phyloP scores from a whole-genome alignment of 1,140 invertebrate species.

The Pinna nobilis region DNA sequence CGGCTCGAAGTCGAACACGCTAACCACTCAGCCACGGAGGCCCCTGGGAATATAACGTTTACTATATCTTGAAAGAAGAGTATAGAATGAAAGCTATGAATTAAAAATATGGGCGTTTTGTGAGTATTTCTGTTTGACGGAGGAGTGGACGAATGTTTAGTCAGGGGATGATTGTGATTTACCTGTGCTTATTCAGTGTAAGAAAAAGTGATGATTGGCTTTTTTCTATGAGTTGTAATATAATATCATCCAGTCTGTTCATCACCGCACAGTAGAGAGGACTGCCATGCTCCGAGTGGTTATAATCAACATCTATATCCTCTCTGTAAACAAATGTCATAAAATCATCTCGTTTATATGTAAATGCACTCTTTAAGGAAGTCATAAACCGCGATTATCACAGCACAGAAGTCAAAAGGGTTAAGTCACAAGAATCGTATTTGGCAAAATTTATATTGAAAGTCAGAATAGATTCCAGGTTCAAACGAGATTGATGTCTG shows the following conservation, averaged over 20 bases:
- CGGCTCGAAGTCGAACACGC: too few species aligned
- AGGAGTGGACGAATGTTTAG: background rate
- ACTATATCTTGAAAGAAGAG: too few species aligned
- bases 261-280: background rate
- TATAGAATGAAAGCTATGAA: too few species aligned
- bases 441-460: too few species aligned
- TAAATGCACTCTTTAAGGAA: too few species aligned
- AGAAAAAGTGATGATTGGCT: background rate
- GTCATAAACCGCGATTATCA: too few species aligned
- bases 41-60: too few species aligned
- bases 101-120: background rate
- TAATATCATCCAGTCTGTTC: background rate
- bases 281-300: background rate
- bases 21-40: too few species aligned
- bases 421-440: too few species aligned
- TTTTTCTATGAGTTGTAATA: background rate
- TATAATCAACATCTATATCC: background rate
- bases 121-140: background rate
- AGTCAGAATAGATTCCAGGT: too few species aligned
- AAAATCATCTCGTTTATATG: background rate
- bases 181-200: background rate
- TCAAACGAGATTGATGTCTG: too few species aligned
- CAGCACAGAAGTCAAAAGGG: too few species aligned
- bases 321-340: slow-evolving; percentile 4
- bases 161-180: background rate